Conservation (phyloP, 2,888 invertebrate genomes). For the Penaeus monodon region DNA sequence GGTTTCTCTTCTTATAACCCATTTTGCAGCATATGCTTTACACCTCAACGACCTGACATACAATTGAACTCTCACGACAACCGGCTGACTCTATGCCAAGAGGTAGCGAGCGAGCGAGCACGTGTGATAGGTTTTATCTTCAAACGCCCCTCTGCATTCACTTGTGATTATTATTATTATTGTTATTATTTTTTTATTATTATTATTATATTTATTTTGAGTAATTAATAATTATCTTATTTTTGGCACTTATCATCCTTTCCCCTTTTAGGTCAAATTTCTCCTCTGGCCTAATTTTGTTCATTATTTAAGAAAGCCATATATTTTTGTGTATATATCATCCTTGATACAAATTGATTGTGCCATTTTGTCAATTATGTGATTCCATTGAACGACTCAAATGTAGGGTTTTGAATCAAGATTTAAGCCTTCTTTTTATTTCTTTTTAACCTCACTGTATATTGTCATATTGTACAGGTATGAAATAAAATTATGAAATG, state of each 20-base stretch:
- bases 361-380: constrained; percentile 51
- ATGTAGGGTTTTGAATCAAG: constrained; percentile 23
- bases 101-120: constrained; percentile 11
- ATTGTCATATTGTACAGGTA: constrained; percentile 63
- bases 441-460: constrained; percentile 56
- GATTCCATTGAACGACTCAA: constrained; percentile 36
- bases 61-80: no score
- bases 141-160: constrained; percentile 15
- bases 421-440: constrained; percentile 26
- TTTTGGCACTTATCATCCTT: not conserved
- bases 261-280: constrained; percentile 19
- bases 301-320: constrained; percentile 44
- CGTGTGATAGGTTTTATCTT: constrained; percentile 35
- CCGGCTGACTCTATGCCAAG: no score
- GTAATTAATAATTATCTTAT: not conserved
- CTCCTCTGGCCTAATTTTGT: constrained; percentile 13
- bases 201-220: not conserved
- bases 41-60: no score
- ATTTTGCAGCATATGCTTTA: no score
- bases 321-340: constrained; percentile 57
- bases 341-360: constrained; percentile 58
- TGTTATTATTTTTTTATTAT: constrained; percentile 24
- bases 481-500: constrained; percentile 34
- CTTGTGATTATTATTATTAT: not conserved
- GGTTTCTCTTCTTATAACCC: no score